These are phyloP conservation scores for Pomatostomus ruficeps DNA, from an alignment of 2,113 vertebrate species.

Conservation along the genomic window DNA sequence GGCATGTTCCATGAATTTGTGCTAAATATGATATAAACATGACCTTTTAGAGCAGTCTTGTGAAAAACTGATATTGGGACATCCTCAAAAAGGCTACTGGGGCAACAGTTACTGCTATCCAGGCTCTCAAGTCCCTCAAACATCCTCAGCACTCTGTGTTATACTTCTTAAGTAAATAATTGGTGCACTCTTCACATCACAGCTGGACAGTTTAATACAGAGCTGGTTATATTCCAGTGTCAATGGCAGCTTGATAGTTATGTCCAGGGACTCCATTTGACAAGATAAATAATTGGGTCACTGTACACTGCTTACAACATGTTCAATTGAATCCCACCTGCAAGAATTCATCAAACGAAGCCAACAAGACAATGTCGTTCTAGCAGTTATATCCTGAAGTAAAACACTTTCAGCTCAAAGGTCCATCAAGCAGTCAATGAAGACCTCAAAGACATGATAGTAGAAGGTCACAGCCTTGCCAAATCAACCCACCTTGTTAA, in stretches of 20 bases:
- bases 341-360: neutral
- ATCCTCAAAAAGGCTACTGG: neutral
- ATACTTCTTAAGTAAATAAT: neutral
- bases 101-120: neutral
- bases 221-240: neutral
- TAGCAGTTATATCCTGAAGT: neutral
- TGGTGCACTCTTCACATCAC: neutral
- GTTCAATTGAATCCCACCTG: neutral
- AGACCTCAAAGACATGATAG: neutral
- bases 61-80: neutral
- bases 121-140: neutral
- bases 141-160: neutral
- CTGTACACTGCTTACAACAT: neutral
- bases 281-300: constrained; percentile 14
- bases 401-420: neutral
- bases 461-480: neutral
- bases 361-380: neutral
- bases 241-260: neutral
- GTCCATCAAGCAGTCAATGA: neutral
- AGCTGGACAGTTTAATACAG: neutral
- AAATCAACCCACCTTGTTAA: neutral
- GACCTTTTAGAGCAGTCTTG: neutral
- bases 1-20: neutral
- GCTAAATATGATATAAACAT: neutral
- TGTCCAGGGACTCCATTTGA: neutral